These are phyloP conservation scores for Acrocephalus kingi DNA, from an alignment of 2,113 vertebrate genomes.

Conservation along the genomic window DNA sequence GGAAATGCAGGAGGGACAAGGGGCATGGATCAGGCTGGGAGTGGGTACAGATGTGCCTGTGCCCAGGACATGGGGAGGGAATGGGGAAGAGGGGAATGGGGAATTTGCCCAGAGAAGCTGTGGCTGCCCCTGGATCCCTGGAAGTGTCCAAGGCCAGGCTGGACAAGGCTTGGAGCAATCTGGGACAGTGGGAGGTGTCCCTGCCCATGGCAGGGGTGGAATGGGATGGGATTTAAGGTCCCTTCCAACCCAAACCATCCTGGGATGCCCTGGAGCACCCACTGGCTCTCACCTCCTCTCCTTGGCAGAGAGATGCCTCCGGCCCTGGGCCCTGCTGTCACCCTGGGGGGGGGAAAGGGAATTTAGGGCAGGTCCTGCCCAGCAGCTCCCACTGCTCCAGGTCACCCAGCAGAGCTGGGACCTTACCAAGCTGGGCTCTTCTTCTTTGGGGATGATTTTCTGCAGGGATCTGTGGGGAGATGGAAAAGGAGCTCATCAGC, in stretches of 20 bases:
- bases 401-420: background rate
- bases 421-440: conserved; percentile 76
- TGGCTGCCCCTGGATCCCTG: background rate
- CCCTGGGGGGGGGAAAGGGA: conserved; percentile 64
- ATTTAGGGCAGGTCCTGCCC: background rate
- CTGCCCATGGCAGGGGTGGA: background rate
- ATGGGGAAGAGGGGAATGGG: too few relatives aligned
- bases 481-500: background rate
- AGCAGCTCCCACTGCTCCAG: background rate
- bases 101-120: background rate
- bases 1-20: background rate
- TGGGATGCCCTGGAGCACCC: background rate
- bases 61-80: background rate
- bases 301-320: conserved; percentile 91
- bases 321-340: conserved; percentile 77
- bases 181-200: accelerated
- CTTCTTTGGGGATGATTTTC: conserved; percentile 70
- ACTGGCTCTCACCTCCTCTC: conserved; percentile 86
- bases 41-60: background rate
- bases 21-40: background rate
- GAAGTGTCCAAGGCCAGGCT: accelerated
- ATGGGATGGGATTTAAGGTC: background rate
- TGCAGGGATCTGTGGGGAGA: conserved; percentile 67
- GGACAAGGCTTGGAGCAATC: background rate
- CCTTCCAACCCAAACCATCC: background rate